Evolutionary conservation across 2,113 vertebrate species (phyloP).

Genomic region (Pelvicachromis taeniatus): DNA sequence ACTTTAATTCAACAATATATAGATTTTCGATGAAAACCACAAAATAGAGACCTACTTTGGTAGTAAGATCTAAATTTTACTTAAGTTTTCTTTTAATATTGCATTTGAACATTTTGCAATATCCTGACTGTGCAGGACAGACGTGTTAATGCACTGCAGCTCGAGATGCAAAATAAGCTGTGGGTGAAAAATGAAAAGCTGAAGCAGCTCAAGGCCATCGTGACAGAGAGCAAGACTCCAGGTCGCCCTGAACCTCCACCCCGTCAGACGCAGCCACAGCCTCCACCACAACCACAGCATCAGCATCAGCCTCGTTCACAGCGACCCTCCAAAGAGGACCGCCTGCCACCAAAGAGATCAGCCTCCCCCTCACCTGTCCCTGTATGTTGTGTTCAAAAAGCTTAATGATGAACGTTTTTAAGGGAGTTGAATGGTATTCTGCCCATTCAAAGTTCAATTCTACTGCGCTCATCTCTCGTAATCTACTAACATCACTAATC

Average conservation of each 20-base stretch:
- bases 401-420: not conserved
- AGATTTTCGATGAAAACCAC: not conserved
- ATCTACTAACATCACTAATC: no score
- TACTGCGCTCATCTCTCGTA: not conserved
- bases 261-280: constrained; percentile 45
- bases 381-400: constrained; percentile 68
- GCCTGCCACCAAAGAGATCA: constrained; percentile 72
- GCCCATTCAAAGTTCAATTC: not conserved
- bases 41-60: not conserved
- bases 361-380: constrained; percentile 79
- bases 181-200: constrained; percentile 99
- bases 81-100: no score
- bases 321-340: constrained; percentile 82
- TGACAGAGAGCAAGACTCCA: constrained; percentile 78
- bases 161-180: constrained; percentile 98
- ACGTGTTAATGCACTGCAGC: constrained; percentile 89
- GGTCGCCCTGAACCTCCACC: constrained; percentile 74
- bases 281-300: not conserved
- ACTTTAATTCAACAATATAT: not conserved
- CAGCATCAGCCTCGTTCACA: constrained; percentile 20
- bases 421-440: not conserved
- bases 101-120: not conserved
- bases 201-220: constrained; percentile 97
- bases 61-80: not conserved
- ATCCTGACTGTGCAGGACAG: constrained; percentile 74